Evolutionary conservation across 2,113 vertebrate species (phyloP).

Genomic region (Penelope pileata): DNA sequence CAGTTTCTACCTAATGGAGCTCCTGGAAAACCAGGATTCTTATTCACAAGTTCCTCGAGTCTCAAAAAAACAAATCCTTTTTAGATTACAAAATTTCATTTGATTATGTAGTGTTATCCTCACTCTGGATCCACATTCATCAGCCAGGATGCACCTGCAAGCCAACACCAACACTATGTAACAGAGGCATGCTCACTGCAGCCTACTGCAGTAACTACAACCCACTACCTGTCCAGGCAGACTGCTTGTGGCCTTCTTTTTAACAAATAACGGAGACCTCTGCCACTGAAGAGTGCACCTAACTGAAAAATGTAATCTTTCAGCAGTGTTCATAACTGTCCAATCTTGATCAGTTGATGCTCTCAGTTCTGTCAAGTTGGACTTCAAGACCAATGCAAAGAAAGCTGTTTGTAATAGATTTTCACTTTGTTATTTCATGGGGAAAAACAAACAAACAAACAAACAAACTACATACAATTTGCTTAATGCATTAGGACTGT

Average conservation of each 20-base stretch:
- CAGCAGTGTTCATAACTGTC: neutral
- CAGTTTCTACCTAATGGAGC: neutral
- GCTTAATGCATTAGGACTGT: neutral
- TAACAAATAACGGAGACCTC: neutral
- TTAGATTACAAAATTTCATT: neutral
- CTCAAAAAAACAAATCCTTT: neutral
- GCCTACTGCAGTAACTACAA: neutral
- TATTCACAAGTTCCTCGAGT: neutral
- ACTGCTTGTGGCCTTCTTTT: accelerated
- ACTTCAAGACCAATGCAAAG: neutral
- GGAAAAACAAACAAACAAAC: neutral
- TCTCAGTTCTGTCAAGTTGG: neutral
- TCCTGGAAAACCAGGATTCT: neutral
- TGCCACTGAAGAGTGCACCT: neutral
- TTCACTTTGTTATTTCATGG: neutral
- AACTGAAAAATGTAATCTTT: neutral
- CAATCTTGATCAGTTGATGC: neutral
- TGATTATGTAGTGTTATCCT: neutral
- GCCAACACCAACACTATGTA: neutral
- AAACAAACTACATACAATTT: neutral
- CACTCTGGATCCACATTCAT: neutral
- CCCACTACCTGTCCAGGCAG: neutral
- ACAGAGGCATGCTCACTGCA: neutral
- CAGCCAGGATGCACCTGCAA: neutral
- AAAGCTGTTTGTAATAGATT: neutral